Conservation (phyloP, 1,140 invertebrate genomes). For the Drosophila sp. region DNA sequence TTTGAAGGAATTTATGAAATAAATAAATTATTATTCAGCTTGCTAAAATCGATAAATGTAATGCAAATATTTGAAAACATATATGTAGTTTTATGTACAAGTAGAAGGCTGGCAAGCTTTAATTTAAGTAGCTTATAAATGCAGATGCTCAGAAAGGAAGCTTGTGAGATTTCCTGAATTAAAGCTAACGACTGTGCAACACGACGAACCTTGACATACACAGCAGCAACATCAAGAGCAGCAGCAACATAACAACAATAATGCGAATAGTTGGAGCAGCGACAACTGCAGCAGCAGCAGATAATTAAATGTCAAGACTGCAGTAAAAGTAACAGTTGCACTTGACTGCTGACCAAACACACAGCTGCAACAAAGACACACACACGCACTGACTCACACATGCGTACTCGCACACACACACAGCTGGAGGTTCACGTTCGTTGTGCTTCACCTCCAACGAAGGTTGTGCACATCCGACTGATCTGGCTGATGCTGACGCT, state of each 20-base stretch:
- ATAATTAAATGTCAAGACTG: conserved; percentile 75
- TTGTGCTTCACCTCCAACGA: conserved; percentile 54
- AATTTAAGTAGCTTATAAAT: background rate
- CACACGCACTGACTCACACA: too few relatives aligned
- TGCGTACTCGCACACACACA: background rate
- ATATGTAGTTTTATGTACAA: too few relatives aligned
- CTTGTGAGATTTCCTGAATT: conserved; percentile 41
- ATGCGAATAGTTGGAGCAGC: conserved; percentile 4
- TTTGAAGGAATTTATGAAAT: too few relatives aligned
- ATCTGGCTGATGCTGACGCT: background rate
- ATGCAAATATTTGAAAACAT: too few relatives aligned
- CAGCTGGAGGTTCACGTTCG: conserved; percentile 56
- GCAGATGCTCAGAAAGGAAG: background rate
- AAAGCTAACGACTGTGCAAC: conserved; percentile 38
- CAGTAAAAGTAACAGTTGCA: conserved; percentile 47
- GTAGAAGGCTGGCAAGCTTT: background rate
- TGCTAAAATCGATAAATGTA: too few relatives aligned
- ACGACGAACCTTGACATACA: conserved; percentile 60
- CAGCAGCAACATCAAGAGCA: conserved; percentile 12
- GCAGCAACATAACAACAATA: conserved; percentile 6
- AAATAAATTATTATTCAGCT: too few relatives aligned
- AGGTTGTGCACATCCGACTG: conserved; percentile 55
- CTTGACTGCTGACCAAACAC: conserved; percentile 6
- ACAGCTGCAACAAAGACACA: conserved; percentile 30
- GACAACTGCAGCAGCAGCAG: conserved; percentile 43